Evolutionary conservation across 2,797 vertebrate species (phyloP), one percentile per base, ranked within the genome.

Genomic region (Crenichthys baileyi): DNA sequence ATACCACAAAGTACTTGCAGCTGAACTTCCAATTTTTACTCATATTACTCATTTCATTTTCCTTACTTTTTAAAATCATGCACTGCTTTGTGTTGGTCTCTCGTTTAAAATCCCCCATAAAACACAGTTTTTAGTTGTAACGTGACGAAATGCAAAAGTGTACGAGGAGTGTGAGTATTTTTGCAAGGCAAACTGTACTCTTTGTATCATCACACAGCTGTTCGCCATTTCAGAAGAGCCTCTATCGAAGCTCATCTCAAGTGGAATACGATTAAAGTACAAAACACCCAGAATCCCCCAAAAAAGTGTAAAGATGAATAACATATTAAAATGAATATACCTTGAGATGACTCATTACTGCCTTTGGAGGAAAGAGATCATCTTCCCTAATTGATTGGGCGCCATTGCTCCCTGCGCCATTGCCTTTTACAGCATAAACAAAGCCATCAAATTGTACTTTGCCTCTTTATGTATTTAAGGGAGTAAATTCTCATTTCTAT

Each of bases 211-310:
- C 26, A 56, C 50, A 22, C 73, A 80, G 60, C 61, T 63, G 73
- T 84, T 79, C 72, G 65, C 72, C 73, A 29, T 77, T 82, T 81
- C 77, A 79, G 46, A 76, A 75, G 44, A 12, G 48, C 56, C 26
- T 76, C 68, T 53, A 39, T 81, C 56, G 79, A 78, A 80, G 63
- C 72, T 80, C 18, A 29, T 72, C 80, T 84, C 65, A 79, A 86
- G 78, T 63, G 58, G 60, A 84, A 87, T 82, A 90, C 80, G 80
- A 73, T 85, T 85, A 75, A 91, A 91, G 91, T 94, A 94, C 87
- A 94, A 94, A 95, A 95, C 90, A 79, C 75, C 83, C 83, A 88
- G 78, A 89, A 90, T 77, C 85, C 78, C 83, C 78, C 83, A 85
- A 89, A 63, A 82, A 84, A 85, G 13, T 83, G 78, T 81, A 82